These are phyloP conservation scores for Donacobius atricapilla DNA, from an alignment of 2,113 vertebrate species.

Conservation along the genomic window DNA sequence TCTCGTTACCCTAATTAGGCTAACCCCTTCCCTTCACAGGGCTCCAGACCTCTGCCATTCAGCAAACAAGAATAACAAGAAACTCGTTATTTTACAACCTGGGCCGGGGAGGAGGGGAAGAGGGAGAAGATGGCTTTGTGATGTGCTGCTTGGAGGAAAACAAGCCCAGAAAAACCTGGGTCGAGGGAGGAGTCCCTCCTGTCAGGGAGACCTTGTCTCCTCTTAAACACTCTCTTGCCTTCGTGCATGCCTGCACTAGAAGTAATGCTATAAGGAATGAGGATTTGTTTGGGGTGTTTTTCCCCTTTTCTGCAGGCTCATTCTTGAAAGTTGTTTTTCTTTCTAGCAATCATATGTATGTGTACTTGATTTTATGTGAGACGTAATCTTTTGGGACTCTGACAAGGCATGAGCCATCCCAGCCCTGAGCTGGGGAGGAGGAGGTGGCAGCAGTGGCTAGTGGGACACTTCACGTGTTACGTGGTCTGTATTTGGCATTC, in stretches of 20 bases:
- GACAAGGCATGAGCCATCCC: neutral
- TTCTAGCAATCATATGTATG: neutral
- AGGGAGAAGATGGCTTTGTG: conserved; percentile 43
- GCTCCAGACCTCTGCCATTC: conserved; percentile 49
- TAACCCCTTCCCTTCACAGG: conserved; percentile 37
- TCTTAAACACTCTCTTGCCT: neutral
- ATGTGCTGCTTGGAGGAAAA: conserved; percentile 20
- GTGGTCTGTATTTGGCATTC: neutral
- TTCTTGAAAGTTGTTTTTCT: conserved; percentile 36
- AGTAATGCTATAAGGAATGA: neutral
- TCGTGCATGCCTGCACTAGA: neutral
- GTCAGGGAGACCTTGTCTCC: neutral
- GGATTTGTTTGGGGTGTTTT: neutral
- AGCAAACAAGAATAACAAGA: conserved; percentile 55
- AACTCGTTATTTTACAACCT: conserved; percentile 63
- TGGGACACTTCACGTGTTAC: neutral
- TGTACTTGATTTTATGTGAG: neutral
- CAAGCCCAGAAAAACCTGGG: conserved; percentile 29
- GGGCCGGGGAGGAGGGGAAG: neutral
- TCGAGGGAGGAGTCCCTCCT: neutral
- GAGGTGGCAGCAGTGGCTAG: neutral
- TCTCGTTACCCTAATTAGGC: conserved; percentile 83
- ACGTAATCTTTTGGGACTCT: neutral
- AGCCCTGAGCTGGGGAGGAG: neutral
- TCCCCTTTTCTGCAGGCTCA: neutral